Percentiles rank a stretch among this genome's conserved stretches.
phyloP scores from a whole-genome alignment of 2,113 vertebrate species.

The Spilogale gracilis region DNA sequence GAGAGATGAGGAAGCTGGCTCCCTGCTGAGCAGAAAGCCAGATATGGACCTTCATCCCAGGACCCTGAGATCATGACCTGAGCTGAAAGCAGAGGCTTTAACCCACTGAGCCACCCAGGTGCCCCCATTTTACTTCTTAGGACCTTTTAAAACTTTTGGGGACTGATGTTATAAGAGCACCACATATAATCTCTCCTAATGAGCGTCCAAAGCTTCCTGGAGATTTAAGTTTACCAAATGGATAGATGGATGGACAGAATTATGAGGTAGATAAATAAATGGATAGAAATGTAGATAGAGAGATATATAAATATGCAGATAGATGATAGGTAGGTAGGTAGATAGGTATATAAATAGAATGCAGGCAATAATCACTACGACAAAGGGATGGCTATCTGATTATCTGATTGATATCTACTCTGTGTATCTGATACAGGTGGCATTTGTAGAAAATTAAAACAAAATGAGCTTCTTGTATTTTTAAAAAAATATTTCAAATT shows the following conservation, averaged over 20 bases:
- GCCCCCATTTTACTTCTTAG: neutral
- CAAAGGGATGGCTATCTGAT: neutral
- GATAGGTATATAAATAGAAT: neutral
- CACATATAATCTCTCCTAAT: neutral
- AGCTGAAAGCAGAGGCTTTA: too few relatives aligned
- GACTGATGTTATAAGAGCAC: neutral
- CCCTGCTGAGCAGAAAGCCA: too few relatives aligned
- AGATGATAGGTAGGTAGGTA: neutral
- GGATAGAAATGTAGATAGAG: neutral
- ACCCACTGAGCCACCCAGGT: too few relatives aligned
- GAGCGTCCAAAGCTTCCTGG: neutral
- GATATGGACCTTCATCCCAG: too few relatives aligned
- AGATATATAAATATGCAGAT: neutral
- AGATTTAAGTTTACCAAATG: neutral
- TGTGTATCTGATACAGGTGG: neutral
- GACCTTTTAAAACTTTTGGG: neutral
- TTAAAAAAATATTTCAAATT: neutral
- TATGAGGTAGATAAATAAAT: neutral
- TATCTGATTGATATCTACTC: neutral
- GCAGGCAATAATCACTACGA: neutral
- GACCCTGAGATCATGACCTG: too few relatives aligned
- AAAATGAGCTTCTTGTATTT: neutral
- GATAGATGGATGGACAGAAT: neutral
- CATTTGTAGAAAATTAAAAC: neutral
- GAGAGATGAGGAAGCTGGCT: too few relatives aligned